A percentile compares a stretch with the other conserved stretches of the same genome.
Conservation (phyloP, 2,113 vertebrate species). For the Micronycteris hirsuta region DNA sequence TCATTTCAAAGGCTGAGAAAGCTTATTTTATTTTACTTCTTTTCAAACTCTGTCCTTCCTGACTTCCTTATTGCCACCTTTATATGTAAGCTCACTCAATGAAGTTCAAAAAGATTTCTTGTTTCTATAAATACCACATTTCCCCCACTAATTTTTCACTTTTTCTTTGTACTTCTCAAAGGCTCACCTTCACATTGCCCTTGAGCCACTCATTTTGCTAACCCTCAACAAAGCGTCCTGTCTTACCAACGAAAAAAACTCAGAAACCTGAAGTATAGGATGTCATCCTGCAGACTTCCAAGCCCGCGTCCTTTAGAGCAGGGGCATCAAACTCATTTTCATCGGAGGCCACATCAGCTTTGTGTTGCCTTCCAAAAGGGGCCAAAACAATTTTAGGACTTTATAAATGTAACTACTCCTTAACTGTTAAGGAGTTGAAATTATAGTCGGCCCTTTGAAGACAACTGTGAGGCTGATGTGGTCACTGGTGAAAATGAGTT, state of each 20-base stretch:
- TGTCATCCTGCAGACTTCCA: neutral
- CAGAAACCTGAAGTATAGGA: neutral
- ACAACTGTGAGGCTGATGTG: too few relatives aligned
- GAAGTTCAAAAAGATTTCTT: neutral
- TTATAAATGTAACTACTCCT: too few relatives aligned
- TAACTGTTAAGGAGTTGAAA: too few relatives aligned
- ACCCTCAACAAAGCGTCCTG: neutral
- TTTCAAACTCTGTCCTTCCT: neutral
- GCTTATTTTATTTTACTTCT: neutral
- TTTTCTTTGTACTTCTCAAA: neutral
- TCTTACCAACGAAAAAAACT: neutral
- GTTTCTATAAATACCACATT: neutral
- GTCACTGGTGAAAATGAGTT: too few relatives aligned
- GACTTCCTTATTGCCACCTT: neutral
- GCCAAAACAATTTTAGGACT: too few relatives aligned
- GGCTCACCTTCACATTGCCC: neutral
- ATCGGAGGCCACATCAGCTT: too few relatives aligned
- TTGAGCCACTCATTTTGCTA: neutral
- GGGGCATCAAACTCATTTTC: too few relatives aligned
- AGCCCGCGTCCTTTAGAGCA: neutral
- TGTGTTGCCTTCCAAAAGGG: too few relatives aligned
- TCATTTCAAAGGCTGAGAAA: neutral
- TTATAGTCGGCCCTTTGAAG: too few relatives aligned
- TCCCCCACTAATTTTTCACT: neutral
- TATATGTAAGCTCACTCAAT: neutral